Percentiles rank a stretch among this genome's conserved stretches.
Conservation (phyloP, 1,140 invertebrate species). For the Neodiprion pinetum region DNA sequence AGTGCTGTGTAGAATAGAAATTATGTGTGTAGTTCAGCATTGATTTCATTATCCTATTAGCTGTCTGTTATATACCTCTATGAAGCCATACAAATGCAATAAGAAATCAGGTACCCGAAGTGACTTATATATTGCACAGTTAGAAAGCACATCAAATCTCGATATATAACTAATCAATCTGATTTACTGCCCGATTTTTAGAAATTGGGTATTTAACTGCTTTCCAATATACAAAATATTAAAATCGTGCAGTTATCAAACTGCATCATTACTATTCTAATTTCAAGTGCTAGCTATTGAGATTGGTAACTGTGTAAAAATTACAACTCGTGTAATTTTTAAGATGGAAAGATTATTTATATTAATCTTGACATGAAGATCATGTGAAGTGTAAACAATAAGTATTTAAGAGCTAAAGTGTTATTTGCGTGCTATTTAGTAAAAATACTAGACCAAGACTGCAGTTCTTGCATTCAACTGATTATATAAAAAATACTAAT, state of each 20-base stretch:
- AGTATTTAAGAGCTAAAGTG: no score
- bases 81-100: slow-evolving; percentile 41
- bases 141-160: neutral
- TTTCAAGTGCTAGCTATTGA: neutral
- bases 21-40: slow-evolving; percentile 24
- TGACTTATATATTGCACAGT: neutral
- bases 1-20: slow-evolving; percentile 23
- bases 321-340: no score
- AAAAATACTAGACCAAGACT: neutral
- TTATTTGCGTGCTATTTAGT: no score
- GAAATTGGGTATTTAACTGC: neutral
- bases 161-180: slow-evolving; percentile 7
- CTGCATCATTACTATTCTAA: neutral
- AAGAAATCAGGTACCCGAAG: neutral
- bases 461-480: neutral
- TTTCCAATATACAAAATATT: slow-evolving; percentile 14
- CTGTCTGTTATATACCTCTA: slow-evolving; percentile 13
- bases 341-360: no score
- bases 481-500: neutral
- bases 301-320: neutral
- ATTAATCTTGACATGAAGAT: no score
- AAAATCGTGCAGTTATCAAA: neutral
- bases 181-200: neutral
- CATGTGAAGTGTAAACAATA: no score
- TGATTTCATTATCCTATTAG: slow-evolving; percentile 44